Base-by-base conservation (phyloP, 1,140 invertebrate species). In the Drosophila simulans region DNA sequence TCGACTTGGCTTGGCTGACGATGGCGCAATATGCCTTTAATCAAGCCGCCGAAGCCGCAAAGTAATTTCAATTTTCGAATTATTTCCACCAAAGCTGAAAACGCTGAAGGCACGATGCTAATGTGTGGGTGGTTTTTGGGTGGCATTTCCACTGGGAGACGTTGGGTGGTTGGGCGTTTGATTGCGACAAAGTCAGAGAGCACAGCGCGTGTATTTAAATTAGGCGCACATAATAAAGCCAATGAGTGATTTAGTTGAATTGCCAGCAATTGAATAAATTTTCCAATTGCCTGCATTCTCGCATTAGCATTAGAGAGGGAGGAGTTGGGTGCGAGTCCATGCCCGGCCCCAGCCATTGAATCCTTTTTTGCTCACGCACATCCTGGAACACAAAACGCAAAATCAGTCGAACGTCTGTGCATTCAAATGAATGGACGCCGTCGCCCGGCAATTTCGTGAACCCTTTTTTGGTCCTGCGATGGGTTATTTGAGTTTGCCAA, bases 11-110 rank as follows among this genome's bases (percentile, higher is more conserved):
- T 13, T 59, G 56, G 20, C 46, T 57, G 58, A 58, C 54, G 49
- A 17, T 57, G 48, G 39, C 56, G 98, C 99, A 94, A 99, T 99
- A 97, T 99, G 99, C 94, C 84, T 88, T 83, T 89, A 88, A 88
- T 88, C 84, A 88, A 84, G 80, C 65, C 80, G 55, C 71, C 54
- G 75, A 73, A 69, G 66, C 17, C 17, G 70, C 66, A 65, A 73
- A 89, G 84, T 88, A 77, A 89, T 88, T 83, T 73, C 74, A 74
- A 89, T 83, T 88, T 89, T 80, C 77, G 86, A 88, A 88, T 88
- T 88, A 89, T 89, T 89, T 88, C 76, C 83, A 89, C 52, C 64
- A 83, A 76, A 74, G 71, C 62, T 45, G 20, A 58, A 43, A 52
- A 20, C 31, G 31, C 43, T 11, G 48, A 60, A 37, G 20, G 10